Percentiles rank a stretch among this genome's conserved stretches.
Conservation (phyloP, 2,888 invertebrate genomes). For the Bursaphelenchus okinawaensis region DNA sequence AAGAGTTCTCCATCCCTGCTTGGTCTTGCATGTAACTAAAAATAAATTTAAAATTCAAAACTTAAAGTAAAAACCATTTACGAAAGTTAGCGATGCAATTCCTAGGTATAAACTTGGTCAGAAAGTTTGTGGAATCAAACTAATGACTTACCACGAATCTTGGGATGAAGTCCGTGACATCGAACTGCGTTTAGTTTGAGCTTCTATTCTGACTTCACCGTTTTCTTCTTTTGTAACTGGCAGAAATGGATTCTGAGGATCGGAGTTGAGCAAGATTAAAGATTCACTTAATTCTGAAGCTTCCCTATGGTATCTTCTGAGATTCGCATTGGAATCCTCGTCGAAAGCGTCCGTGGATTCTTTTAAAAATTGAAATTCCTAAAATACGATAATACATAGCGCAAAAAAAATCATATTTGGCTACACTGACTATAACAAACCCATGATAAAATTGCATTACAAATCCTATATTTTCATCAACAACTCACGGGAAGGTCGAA, state of each 20-base stretch:
- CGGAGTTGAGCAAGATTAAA: slow-evolving; percentile 22
- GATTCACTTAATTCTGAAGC: slow-evolving; percentile 27
- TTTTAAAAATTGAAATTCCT: slow-evolving; percentile 48
- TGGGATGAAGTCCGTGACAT: slow-evolving; percentile 20
- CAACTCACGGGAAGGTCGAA: slow-evolving; percentile 49
- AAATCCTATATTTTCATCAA: neutral
- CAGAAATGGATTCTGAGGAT: slow-evolving; percentile 29
- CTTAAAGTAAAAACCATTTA: slow-evolving; percentile 1
- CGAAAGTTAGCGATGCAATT: neutral
- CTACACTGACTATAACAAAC: slow-evolving; percentile 1
- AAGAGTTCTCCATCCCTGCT: slow-evolving; percentile 10
- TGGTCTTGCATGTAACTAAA: slow-evolving; percentile 20
- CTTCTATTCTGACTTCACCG: slow-evolving; percentile 2
- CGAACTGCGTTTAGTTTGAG: neutral
- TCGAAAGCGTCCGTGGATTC: slow-evolving; percentile 31
- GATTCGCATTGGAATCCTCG: slow-evolving; percentile 20
- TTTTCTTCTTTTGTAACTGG: neutral
- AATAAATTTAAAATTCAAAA: slow-evolving; percentile 4
- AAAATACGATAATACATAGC: slow-evolving; percentile 5
- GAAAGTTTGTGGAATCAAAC: slow-evolving; percentile 1
- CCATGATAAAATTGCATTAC: neutral
- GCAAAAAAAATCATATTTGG: slow-evolving; percentile 1
- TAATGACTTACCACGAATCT: slow-evolving; percentile 24
- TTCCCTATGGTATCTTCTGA: slow-evolving; percentile 4
- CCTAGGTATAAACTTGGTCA: neutral